Evolutionary conservation across 2,113 vertebrate species (phyloP), one percentile per base, ranked within the genome.

Genomic region (Myanophis thanlyinensis): DNA sequence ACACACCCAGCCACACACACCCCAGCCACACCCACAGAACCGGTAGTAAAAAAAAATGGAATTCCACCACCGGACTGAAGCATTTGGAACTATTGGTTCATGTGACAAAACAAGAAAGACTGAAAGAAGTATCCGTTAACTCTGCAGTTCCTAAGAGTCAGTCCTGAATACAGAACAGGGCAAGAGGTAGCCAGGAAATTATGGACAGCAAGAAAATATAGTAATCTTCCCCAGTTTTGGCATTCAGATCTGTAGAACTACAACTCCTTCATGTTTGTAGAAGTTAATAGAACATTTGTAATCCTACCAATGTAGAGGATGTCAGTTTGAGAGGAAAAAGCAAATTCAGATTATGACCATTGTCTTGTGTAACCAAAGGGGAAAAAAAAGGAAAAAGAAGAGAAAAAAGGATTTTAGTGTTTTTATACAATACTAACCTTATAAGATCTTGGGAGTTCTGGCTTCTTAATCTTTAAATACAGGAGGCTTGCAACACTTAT

Each of bases 381-480:
- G 48, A 48, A 13, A 46, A 46, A n/a, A 35, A 35, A 73, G 5
- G n/a, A 18, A 22, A 40, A 80, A 40, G 44, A 27, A 12, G 2
- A 27, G 22, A 27, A 9, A 47, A 47, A 30, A 30, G 46, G 4
- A 86, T 27, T 48, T 40, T 40, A 20, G 2, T 22, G 6, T 80
- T 80, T 73, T 51, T 73, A 48, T 73, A 49, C 23, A 52, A 7
- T 48, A 51, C 96, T 96, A 87, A 99, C 99, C 97, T 96, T 98
- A 95, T 98, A 99, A 18, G 98, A 95, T 67, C 97, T 95, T 51
- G 97, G 98, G 86, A 99, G 96, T 47, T 98, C 97, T 20, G 98
- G 98, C 94, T 97, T 98, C 97, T 98, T 99, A 73, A 99, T 98
- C 96, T 98, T 98, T 93, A 99, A 97, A 92, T 98, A 98, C 5